Percentiles rank a stretch among this genome's conserved stretches.
Conservation (phyloP, 2,113 vertebrate genomes). For the Esox niger region DNA sequence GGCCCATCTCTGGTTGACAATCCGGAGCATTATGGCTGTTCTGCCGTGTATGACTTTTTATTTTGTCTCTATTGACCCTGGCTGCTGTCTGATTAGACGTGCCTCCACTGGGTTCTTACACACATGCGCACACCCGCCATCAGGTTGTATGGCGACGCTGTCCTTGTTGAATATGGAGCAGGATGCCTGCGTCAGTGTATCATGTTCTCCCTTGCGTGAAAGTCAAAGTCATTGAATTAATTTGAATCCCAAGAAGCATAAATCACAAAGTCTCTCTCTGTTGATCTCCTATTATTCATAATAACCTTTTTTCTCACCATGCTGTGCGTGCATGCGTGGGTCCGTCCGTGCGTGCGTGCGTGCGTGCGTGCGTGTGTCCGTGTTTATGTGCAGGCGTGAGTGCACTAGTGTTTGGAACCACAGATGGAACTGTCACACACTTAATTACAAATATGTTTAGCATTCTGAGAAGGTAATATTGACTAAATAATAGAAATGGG, state of each 20-base stretch:
- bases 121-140: not conserved
- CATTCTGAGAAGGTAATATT: too few species aligned
- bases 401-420: too few species aligned
- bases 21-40: constrained; percentile 6
- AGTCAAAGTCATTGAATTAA: constrained; percentile 41
- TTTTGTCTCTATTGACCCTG: constrained; percentile 10
- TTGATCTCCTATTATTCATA: constrained; percentile 23
- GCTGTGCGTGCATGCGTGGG: not conserved
- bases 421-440: too few species aligned
- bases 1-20: not conserved
- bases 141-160: not conserved
- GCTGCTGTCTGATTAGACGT: constrained; percentile 6
- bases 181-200: constrained; percentile 3
- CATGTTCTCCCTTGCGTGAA: constrained; percentile 37
- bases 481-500: too few species aligned
- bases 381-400: too few species aligned
- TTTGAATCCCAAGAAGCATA: constrained; percentile 27
- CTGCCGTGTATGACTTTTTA: constrained; percentile 9
- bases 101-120: constrained; percentile 17
- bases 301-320: constrained; percentile 1
- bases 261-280: constrained; percentile 24
- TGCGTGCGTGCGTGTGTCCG: not conserved
- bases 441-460: too few species aligned
- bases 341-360: too few species aligned
- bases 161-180: constrained; percentile 55